Conservation (phyloP, 2,797 vertebrate species). For the Lophius americanus region DNA sequence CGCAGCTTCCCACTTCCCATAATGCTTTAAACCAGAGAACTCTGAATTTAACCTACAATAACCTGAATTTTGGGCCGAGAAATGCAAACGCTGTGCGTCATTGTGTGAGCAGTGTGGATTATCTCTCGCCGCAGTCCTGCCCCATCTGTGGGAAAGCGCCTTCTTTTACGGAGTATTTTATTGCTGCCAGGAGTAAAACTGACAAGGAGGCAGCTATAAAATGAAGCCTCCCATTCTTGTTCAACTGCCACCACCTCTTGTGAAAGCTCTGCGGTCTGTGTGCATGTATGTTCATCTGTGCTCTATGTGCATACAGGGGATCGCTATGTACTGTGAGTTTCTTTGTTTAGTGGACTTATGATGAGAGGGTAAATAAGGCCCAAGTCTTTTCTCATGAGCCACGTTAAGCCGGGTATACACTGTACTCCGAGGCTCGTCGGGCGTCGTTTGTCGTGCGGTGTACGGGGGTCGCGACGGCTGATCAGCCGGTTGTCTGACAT, state of each 20-base stretch:
- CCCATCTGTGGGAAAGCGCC: constrained; percentile 74
- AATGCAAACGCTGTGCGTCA: constrained; percentile 69
- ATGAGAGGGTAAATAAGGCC: constrained; percentile 60
- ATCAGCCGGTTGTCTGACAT: too few relatives aligned
- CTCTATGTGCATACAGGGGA: constrained; percentile 41
- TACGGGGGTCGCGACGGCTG: too few relatives aligned
- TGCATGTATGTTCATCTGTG: constrained; percentile 41
- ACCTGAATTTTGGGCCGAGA: constrained; percentile 69
- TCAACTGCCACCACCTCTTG: constrained; percentile 74
- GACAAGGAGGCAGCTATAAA: constrained; percentile 82
- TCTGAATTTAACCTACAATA: constrained; percentile 72
- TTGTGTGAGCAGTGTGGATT: constrained; percentile 76
- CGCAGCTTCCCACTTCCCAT: constrained; percentile 60
- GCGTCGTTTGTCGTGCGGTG: too few relatives aligned
- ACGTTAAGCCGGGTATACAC: constrained; percentile 42
- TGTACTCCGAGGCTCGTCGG: too few relatives aligned
- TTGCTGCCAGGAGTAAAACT: constrained; percentile 79
- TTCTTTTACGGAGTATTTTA: constrained; percentile 86
- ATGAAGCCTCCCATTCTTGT: constrained; percentile 75
- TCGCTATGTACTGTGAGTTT: constrained; percentile 51
- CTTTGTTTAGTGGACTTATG: constrained; percentile 54
- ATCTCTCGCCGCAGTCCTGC: constrained; percentile 76
- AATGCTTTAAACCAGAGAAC: constrained; percentile 61
- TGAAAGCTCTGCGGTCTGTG: constrained; percentile 63
- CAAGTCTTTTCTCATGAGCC: constrained; percentile 66